Conservation (phyloP, 2,888 invertebrate species). For the Noctua pronuba region DNA sequence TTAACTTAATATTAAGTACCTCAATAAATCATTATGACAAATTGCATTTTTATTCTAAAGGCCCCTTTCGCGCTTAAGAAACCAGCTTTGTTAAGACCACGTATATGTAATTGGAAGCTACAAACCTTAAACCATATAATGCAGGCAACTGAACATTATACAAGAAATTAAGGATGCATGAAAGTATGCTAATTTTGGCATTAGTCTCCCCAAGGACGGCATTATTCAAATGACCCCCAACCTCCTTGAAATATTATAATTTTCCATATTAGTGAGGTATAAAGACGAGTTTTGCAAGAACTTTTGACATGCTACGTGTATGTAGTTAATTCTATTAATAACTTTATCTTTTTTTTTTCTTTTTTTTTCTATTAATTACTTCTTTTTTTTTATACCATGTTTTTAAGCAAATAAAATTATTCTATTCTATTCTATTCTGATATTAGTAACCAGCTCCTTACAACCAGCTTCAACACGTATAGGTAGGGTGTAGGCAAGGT, state of each 20-base stretch:
- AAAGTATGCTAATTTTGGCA: conserved; percentile 64
- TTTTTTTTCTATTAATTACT: no score
- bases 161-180: conserved; percentile 64
- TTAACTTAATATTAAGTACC: conserved; percentile 14
- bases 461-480: no score
- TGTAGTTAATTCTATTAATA: neutral
- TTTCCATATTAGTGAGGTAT: neutral
- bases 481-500: no score
- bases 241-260: conserved; percentile 33
- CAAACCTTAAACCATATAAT: conserved; percentile 26
- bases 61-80: conserved; percentile 1
- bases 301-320: neutral
- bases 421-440: no score
- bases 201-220: conserved; percentile 31
- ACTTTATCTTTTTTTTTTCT: no score
- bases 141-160: conserved; percentile 46
- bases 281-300: neutral
- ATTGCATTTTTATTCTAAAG: conserved; percentile 39
- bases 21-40: conserved; percentile 29
- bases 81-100: conserved; percentile 6
- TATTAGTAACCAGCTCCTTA: no score
- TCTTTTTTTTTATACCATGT: no score
- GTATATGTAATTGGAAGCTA: conserved; percentile 30
- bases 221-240: conserved; percentile 50
- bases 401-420: no score